These are phyloP conservation scores for Euglossa dilemma DNA, from an alignment of 1,140 invertebrate species.

Conservation along the genomic window DNA sequence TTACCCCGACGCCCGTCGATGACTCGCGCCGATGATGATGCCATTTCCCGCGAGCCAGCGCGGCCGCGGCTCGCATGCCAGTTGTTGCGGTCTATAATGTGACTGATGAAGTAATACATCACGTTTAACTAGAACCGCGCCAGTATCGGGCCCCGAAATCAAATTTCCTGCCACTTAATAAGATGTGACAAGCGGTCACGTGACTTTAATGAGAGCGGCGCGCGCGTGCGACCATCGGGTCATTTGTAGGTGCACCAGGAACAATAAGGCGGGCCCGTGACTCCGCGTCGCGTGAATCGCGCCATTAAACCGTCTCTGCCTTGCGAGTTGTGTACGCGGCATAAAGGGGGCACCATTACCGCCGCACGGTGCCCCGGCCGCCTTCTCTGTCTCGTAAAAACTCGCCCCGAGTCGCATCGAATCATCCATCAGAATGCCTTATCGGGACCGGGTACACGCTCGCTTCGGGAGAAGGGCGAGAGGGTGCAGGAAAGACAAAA, in stretches of 20 bases:
- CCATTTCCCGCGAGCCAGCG: not conserved
- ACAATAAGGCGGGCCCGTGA: slow-evolving; percentile 36
- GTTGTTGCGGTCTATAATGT: slow-evolving; percentile 50
- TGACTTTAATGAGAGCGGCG: slow-evolving; percentile 68
- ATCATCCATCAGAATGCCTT: slow-evolving; percentile 34
- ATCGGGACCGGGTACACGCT: not conserved
- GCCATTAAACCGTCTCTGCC: slow-evolving; percentile 55
- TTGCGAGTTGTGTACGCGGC: slow-evolving; percentile 20
- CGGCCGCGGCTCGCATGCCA: no score
- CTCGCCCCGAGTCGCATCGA: slow-evolving; percentile 32
- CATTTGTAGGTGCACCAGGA: slow-evolving; percentile 46
- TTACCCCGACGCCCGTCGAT: no score
- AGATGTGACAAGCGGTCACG: slow-evolving; percentile 76
- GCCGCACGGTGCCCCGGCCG: not conserved
- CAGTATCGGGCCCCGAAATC: slow-evolving; percentile 70
- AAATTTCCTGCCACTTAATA: slow-evolving; percentile 75
- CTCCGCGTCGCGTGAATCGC: slow-evolving; percentile 66
- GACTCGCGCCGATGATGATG: slow-evolving; percentile 36
- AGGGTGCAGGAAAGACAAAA: not conserved
- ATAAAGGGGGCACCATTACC: slow-evolving; percentile 14
- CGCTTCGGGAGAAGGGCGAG: no score
- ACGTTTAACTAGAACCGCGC: slow-evolving; percentile 68
- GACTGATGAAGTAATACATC: slow-evolving; percentile 70
- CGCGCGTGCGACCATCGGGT: slow-evolving; percentile 56
- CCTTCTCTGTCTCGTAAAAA: slow-evolving; percentile 46